A percentile compares a stretch with the other conserved stretches of the same genome.
Conservation (phyloP, 2,113 vertebrate species). For the Tragulus kanchil region DNA sequence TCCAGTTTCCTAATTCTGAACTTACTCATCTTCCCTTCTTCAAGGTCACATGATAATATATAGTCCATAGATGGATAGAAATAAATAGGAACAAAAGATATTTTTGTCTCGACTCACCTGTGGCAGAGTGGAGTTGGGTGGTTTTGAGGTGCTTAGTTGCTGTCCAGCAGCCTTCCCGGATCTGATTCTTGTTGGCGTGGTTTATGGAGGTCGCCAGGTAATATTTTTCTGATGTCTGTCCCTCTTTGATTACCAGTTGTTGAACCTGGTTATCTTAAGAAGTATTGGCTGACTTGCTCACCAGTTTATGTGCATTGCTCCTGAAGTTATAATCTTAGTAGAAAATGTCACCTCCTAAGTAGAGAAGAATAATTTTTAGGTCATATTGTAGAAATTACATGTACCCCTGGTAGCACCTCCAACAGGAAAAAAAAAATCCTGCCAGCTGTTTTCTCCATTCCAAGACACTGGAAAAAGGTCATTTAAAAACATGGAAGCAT, state of each 20-base stretch:
- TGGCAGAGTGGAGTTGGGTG: neutral
- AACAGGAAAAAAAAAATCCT: neutral
- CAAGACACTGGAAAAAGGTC: neutral
- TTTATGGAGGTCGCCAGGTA: no score
- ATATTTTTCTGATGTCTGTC: no score
- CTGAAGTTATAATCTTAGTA: slow-evolving; percentile 17
- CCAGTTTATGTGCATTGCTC: neutral
- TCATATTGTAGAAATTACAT: neutral
- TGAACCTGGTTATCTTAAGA: neutral
- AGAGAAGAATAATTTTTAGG: neutral
- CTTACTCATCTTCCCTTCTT: neutral
- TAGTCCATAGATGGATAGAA: neutral
- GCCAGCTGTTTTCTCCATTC: neutral
- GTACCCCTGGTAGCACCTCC: neutral
- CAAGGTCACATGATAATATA: neutral
- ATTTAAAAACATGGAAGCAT: neutral
- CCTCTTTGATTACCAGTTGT: no score
- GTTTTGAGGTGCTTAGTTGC: neutral
- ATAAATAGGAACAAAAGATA: neutral
- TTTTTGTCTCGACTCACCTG: neutral
- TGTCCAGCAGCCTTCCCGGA: neutral
- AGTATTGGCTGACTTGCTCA: neutral
- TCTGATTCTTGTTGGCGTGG: slow-evolving; percentile 22
- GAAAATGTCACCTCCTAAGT: neutral
- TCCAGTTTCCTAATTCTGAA: slow-evolving; percentile 2